Conservation (phyloP, 2,113 vertebrate genomes). For the Orthochromis malagaraziensis region DNA sequence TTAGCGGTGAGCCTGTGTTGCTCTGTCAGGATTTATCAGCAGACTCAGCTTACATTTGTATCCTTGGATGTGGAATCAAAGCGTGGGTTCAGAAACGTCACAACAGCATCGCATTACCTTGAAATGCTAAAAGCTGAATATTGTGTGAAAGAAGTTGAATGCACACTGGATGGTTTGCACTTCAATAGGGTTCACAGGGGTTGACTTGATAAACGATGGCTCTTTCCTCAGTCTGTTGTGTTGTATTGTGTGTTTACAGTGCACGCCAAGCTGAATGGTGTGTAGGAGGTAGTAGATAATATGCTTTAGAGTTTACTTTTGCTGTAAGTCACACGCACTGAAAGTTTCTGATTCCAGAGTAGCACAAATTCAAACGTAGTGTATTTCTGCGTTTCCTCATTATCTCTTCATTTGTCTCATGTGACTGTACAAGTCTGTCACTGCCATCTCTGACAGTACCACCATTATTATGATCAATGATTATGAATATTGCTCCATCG, state of each 20-base stretch:
- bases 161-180: not conserved
- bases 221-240: not conserved
- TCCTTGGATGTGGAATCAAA: not conserved
- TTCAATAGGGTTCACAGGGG: not conserved
- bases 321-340: too few relatives aligned
- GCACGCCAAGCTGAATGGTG: fast-evolving
- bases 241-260: not conserved
- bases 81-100: not conserved
- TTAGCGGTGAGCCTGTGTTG: not conserved
- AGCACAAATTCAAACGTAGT: not conserved
- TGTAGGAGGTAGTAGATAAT: not conserved
- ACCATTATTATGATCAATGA: conserved; percentile 68
- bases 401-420: conserved; percentile 53
- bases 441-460: conserved; percentile 64
- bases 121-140: not conserved
- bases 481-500: conserved; percentile 59
- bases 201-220: not conserved
- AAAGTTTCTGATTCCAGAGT: not conserved
- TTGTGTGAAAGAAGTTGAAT: not conserved
- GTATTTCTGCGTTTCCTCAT: conserved; percentile 34
- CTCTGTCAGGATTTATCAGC: not conserved
- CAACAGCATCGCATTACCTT: not conserved
- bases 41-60: not conserved
- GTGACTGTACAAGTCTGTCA: conserved; percentile 55
- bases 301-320: not conserved